Conservation (phyloP, 37 sponge, comb jelly and placozoan species). For the Cladorhizidae sp. region DNA sequence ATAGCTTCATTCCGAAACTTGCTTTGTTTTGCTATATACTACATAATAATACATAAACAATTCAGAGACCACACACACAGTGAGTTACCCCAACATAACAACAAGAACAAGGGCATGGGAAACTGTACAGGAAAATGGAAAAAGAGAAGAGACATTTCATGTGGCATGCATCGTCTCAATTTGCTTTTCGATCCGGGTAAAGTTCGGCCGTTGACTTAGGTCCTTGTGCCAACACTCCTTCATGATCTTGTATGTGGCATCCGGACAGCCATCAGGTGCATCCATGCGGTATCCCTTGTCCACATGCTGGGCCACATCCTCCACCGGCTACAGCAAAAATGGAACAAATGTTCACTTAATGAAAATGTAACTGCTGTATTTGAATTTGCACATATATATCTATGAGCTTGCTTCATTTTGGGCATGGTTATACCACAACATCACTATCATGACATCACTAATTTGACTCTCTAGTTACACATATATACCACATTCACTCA, state of each 20-base stretch:
- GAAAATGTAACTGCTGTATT: no score
- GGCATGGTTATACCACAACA: no score
- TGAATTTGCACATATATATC: no score
- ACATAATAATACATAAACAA: background rate
- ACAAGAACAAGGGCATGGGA: background rate
- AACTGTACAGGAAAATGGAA: background rate
- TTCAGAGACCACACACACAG: background rate
- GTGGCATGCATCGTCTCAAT: conserved; percentile 8
- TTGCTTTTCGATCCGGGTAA: conserved; percentile 56
- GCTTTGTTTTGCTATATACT: background rate
- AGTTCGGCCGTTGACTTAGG: conserved; percentile 76
- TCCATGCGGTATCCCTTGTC: conserved; percentile 93
- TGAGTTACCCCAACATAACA: background rate
- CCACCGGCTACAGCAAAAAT: conserved; percentile 39
- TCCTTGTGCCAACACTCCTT: conserved; percentile 80
- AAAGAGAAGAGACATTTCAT: background rate
- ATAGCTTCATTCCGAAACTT: background rate
- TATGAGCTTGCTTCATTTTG: no score
- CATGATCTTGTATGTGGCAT: conserved; percentile 83
- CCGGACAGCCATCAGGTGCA: conserved; percentile 89
- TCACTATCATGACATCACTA: no score
- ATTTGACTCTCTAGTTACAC: no score
- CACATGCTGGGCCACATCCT: conserved; percentile 61
- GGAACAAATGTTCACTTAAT: no score
- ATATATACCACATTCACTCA: no score